phyloP scores from a whole-genome alignment of 2,113 vertebrate genomes.

The Hepsetus odoe region DNA sequence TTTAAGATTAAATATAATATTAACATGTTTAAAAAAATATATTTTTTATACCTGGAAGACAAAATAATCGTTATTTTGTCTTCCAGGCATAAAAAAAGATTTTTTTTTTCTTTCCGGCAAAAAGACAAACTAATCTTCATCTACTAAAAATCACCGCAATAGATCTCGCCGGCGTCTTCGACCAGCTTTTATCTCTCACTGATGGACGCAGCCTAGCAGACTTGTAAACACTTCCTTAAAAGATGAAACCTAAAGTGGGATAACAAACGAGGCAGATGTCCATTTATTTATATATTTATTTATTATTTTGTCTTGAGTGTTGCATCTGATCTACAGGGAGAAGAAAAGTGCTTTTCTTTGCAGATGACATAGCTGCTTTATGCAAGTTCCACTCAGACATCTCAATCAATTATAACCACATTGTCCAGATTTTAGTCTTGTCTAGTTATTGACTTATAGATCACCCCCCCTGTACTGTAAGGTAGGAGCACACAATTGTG shows the following conservation, averaged over 20 bases:
- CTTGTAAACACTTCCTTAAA: conserved; percentile 55
- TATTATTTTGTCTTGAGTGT: conserved; percentile 70
- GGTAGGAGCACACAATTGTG: conserved; percentile 73
- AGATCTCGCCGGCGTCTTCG: too few relatives aligned
- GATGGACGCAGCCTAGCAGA: conserved; percentile 21
- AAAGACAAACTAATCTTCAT: too few relatives aligned
- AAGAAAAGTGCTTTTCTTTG: conserved; percentile 82
- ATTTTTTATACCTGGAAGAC: too few relatives aligned
- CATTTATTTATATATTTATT: too few relatives aligned
- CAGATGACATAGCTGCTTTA: conserved; percentile 80
- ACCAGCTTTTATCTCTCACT: conserved; percentile 23
- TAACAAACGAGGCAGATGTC: conserved; percentile 74
- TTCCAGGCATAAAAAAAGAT: too few relatives aligned
- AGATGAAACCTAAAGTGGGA: conserved; percentile 50
- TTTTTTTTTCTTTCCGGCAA: too few relatives aligned
- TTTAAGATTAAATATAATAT: too few relatives aligned
- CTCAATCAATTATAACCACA: conserved; percentile 88
- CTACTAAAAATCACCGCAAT: too few relatives aligned
- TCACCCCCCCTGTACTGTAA: conserved; percentile 76
- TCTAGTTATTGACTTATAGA: conserved; percentile 82
- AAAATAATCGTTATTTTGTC: too few relatives aligned
- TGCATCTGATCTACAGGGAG: conserved; percentile 76
- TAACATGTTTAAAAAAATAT: too few relatives aligned
- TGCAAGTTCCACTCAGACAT: conserved; percentile 82
- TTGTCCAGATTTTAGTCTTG: conserved; percentile 82